These are phyloP conservation scores for Agriopis marginaria DNA, from an alignment of 2,888 invertebrate species.

Conservation along the genomic window DNA sequence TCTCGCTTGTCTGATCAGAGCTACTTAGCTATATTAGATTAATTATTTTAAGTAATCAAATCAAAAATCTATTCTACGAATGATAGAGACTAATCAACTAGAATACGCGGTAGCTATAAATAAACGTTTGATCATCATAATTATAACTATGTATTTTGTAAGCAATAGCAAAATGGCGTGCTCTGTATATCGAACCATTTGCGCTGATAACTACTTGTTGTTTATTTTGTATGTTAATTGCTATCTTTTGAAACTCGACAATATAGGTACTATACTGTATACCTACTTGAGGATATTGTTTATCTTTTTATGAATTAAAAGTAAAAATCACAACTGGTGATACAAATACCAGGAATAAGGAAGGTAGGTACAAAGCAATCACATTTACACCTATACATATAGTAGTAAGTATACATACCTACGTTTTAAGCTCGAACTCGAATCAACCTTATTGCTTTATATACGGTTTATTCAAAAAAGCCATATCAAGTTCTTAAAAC, in stretches of 20 bases:
- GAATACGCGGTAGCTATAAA: not conserved
- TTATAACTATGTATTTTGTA: not conserved
- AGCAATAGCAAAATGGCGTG: not conserved
- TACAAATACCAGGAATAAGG: too few relatives aligned
- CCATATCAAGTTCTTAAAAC: too few relatives aligned
- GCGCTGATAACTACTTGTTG: constrained; percentile 4
- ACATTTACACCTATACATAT: too few relatives aligned
- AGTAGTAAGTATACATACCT: too few relatives aligned
- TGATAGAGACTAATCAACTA: not conserved
- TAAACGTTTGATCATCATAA: not conserved
- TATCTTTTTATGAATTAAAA: not conserved
- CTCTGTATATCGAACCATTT: not conserved
- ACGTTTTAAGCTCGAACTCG: too few relatives aligned
- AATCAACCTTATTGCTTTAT: too few relatives aligned
- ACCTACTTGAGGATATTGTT: not conserved
- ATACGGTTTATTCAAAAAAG: too few relatives aligned
- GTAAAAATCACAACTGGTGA: not conserved
- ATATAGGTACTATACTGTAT: not conserved
- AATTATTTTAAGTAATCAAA: not conserved
- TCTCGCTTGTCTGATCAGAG: not conserved
- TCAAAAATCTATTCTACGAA: not conserved
- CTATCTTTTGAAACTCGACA: not conserved
- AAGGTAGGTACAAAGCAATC: too few relatives aligned
- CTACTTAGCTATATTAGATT: not conserved
- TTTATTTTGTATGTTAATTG: constrained; percentile 6